These are phyloP conservation scores for Boloria euphrosyne DNA, from an alignment of 2,888 invertebrate genomes.

Conservation along the genomic window DNA sequence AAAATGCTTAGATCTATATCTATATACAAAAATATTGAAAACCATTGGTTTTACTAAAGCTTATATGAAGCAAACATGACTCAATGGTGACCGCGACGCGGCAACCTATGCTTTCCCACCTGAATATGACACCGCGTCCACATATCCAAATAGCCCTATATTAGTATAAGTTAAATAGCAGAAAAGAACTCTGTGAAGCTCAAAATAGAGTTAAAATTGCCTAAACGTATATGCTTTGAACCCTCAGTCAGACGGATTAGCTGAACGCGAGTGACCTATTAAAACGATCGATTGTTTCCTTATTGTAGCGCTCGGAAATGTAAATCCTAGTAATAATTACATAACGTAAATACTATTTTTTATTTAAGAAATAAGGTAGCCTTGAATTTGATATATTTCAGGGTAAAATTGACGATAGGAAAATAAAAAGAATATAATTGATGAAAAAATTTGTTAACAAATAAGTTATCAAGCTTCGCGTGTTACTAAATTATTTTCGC, in stretches of 20 bases:
- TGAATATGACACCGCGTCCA: slow-evolving; percentile 74
- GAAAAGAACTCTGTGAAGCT: slow-evolving; percentile 56
- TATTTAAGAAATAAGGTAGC: not conserved
- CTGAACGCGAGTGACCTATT: slow-evolving; percentile 79
- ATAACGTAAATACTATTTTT: slow-evolving; percentile 2
- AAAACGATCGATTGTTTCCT: slow-evolving; percentile 82
- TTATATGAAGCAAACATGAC: slow-evolving; percentile 72
- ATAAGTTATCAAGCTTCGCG: too few species aligned
- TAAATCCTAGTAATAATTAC: slow-evolving; percentile 61
- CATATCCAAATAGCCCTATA: slow-evolving; percentile 61
- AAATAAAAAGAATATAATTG: too few species aligned
- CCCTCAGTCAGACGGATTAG: slow-evolving; percentile 74
- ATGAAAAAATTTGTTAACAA: too few species aligned
- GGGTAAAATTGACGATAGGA: too few species aligned
- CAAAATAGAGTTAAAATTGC: slow-evolving; percentile 64
- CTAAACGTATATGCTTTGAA: slow-evolving; percentile 49
- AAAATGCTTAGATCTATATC: too few species aligned
- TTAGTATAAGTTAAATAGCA: slow-evolving; percentile 44
- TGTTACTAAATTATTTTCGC: too few species aligned
- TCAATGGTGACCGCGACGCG: slow-evolving; percentile 76
- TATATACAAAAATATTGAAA: not conserved
- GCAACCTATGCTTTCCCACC: slow-evolving; percentile 80
- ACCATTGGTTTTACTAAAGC: slow-evolving; percentile 48
- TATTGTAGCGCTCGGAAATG: slow-evolving; percentile 66
- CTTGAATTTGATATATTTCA: too few species aligned